These are phyloP conservation scores for Glyptemys insculpta DNA, from an alignment of 2,797 vertebrate species.

Conservation along the genomic window DNA sequence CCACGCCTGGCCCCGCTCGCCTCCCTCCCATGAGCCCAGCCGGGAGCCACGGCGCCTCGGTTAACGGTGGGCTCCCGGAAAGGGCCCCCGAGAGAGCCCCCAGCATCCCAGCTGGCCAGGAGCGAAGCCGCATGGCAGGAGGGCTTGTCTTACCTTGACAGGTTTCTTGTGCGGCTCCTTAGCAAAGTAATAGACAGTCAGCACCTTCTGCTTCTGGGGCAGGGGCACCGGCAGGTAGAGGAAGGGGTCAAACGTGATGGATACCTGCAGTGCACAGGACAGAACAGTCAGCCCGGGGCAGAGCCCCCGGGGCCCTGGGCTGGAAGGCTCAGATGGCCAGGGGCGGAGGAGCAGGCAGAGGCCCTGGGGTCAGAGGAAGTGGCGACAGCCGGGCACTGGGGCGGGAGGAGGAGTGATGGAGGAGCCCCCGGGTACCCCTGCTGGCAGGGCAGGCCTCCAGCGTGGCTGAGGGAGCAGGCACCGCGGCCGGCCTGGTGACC, in stretches of 20 bases:
- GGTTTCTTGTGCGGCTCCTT: constrained; percentile 98
- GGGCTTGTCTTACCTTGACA: constrained; percentile 87
- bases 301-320: too few species aligned
- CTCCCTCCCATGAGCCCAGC: too few species aligned
- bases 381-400: background rate
- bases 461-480: background rate
- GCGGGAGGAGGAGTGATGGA: background rate
- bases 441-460: background rate
- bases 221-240: constrained; percentile 96
- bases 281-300: background rate
- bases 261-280: constrained; percentile 85
- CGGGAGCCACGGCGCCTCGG: background rate
- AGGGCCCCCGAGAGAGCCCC: too few species aligned
- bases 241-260: constrained; percentile 99
- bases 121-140: fast-evolving
- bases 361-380: background rate
- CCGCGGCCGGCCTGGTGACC: background rate
- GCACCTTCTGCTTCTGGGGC: constrained; percentile 98
- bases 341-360: background rate
- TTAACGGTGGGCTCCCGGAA: background rate
- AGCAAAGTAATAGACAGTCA: constrained; percentile 95
- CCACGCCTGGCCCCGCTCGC: too few species aligned
- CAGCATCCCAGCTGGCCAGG: too few species aligned
- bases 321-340: background rate
- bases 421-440: background rate